These are phyloP conservation scores for Drosophila chauvacae DNA, from an alignment of 1,140 invertebrate species.

Conservation along the genomic window DNA sequence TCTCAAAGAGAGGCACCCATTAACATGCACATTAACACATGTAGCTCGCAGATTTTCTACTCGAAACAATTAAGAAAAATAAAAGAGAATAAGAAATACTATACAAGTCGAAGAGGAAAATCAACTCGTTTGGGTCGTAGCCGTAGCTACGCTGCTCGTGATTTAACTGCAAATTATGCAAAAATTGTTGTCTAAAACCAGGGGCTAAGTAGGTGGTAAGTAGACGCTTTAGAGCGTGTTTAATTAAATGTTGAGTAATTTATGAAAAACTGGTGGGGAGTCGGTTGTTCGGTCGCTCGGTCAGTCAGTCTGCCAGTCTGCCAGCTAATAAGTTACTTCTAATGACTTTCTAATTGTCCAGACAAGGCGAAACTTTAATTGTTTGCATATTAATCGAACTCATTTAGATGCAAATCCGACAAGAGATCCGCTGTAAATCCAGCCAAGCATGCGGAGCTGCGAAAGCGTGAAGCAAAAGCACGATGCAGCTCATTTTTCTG, in stretches of 20 bases:
- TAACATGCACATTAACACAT: slow-evolving; percentile 70
- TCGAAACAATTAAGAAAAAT: slow-evolving; percentile 47
- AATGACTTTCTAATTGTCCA: slow-evolving; percentile 80
- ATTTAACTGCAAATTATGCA: slow-evolving; percentile 80
- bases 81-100: slow-evolving; percentile 9
- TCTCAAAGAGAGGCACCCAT: slow-evolving; percentile 15
- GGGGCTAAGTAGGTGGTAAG: slow-evolving; percentile 82
- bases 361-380: slow-evolving; percentile 73
- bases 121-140: slow-evolving; percentile 50
- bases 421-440: slow-evolving; percentile 16
- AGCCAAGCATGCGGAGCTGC: slow-evolving; percentile 38
- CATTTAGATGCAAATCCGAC: slow-evolving; percentile 76
- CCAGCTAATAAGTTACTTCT: slow-evolving; percentile 74
- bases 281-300: no score
- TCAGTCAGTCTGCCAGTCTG: slow-evolving; percentile 1
- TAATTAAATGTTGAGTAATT: slow-evolving; percentile 83
- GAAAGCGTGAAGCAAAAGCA: slow-evolving; percentile 67
- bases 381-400: slow-evolving; percentile 77
- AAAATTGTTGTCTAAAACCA: slow-evolving; percentile 80
- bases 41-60: slow-evolving; percentile 37
- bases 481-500: slow-evolving; percentile 41
- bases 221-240: slow-evolving; percentile 81
- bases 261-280: slow-evolving; percentile 63
- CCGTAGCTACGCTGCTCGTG: slow-evolving; percentile 42
- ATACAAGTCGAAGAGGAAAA: slow-evolving; percentile 47